Conservation (phyloP, 2,113 vertebrate genomes). For the Madoqua kirkii region DNA sequence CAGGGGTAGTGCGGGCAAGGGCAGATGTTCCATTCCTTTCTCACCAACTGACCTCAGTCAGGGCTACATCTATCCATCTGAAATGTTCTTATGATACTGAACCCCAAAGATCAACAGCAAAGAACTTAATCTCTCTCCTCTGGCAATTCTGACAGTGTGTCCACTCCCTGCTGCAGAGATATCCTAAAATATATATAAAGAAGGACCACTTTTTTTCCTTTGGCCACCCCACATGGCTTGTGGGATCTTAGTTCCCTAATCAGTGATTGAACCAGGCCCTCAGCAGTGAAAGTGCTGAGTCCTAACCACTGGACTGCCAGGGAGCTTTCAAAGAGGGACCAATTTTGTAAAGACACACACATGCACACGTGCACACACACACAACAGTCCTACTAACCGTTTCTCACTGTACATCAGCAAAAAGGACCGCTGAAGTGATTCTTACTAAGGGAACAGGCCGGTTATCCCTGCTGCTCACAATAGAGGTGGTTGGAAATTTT, state of each 20-base stretch:
- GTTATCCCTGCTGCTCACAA: background rate
- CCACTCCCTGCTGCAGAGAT: background rate
- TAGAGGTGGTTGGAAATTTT: background rate
- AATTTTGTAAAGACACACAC: background rate
- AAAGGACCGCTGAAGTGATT: background rate
- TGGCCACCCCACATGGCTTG: background rate
- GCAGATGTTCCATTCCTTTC: background rate
- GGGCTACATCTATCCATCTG: background rate
- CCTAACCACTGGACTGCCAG: background rate
- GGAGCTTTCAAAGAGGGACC: background rate
- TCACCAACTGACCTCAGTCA: background rate
- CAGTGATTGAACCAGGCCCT: background rate
- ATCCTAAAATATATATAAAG: background rate
- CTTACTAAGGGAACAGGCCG: background rate
- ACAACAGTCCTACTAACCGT: background rate
- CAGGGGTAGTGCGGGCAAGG: too few relatives aligned
- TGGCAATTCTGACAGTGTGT: background rate
- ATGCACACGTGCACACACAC: rapidly evolving
- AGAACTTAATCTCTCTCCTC: background rate
- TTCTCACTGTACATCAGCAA: background rate
- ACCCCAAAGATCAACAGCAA: background rate
- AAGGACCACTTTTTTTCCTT: background rate
- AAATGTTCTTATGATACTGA: background rate
- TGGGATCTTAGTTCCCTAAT: background rate
- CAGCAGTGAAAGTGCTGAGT: background rate